These are phyloP conservation scores for Drosophila neutralis DNA, from an alignment of 2,888 invertebrate species.

Conservation along the genomic window DNA sequence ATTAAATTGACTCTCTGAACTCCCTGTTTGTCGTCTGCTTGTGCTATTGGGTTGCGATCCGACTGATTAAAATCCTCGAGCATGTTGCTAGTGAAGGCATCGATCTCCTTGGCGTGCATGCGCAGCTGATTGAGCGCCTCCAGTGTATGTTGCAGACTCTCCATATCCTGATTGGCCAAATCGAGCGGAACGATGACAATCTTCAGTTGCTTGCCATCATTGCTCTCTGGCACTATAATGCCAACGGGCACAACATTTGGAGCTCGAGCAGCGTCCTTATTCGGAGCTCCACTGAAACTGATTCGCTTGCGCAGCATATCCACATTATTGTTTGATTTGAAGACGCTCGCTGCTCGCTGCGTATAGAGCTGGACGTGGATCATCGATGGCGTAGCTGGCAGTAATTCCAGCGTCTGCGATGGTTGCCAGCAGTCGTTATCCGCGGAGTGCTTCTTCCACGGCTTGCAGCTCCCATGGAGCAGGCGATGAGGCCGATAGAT, in stretches of 20 bases:
- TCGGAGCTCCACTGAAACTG: conserved; percentile 56
- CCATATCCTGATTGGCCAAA: conserved; percentile 59
- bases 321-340: conserved; percentile 38
- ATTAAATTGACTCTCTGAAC: conserved; percentile 25
- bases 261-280: neutral
- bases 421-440: conserved; percentile 20
- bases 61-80: conserved; percentile 41
- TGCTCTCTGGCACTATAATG: conserved; percentile 51
- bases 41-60: neutral
- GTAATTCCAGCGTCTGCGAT: conserved; percentile 8
- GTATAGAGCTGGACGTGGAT: conserved; percentile 56
- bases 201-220: conserved; percentile 51
- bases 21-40: neutral
- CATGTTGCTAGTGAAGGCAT: conserved; percentile 68
- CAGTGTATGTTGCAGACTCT: conserved; percentile 61
- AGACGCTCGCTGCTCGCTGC: conserved; percentile 43
- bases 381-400: conserved; percentile 17
- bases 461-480: conserved; percentile 44
- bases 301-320: conserved; percentile 67
- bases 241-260: conserved; percentile 56
- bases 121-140: conserved; percentile 67
- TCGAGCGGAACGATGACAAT: conserved; percentile 77
- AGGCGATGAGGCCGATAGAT: conserved; percentile 50
- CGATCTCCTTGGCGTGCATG: conserved; percentile 66
- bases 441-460: conserved; percentile 45